Evolutionary conservation across 2,888 invertebrate genomes (phyloP).

Genomic region (Nebria salina): DNA sequence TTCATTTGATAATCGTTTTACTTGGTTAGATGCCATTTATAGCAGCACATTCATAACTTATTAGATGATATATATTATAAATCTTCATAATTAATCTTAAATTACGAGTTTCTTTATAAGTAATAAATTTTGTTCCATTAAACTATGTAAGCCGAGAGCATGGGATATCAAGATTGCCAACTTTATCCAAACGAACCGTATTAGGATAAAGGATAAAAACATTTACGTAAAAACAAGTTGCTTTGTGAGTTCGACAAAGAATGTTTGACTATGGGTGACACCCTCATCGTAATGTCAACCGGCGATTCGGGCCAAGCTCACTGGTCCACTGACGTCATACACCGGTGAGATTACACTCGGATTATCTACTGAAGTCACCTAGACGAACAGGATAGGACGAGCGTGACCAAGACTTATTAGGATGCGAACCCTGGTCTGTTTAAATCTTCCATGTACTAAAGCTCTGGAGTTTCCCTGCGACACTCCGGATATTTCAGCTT

Average conservation of each 20-base stretch:
- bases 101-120: not conserved
- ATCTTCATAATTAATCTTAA: not conserved
- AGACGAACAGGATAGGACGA: not conserved
- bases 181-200: not conserved
- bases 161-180: not conserved
- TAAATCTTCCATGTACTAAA: constrained; percentile 28
- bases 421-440: constrained; percentile 28
- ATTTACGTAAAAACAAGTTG: not conserved
- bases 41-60: no score
- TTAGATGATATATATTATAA: not conserved
- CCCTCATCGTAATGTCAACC: constrained; percentile 5
- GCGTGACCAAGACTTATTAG: constrained; percentile 42
- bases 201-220: not conserved
- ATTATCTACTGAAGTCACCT: constrained; percentile 37
- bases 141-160: not conserved
- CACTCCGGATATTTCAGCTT: constrained; percentile 27
- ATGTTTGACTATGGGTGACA: not conserved
- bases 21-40: no score
- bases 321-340: constrained; percentile 38
- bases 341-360: constrained; percentile 36
- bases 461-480: constrained; percentile 26
- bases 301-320: constrained; percentile 31
- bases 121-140: not conserved
- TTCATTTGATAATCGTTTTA: no score
- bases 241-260: not conserved